Evolutionary conservation across 2,113 vertebrate genomes (phyloP).

Genomic region (Antechinus stuartii): DNA sequence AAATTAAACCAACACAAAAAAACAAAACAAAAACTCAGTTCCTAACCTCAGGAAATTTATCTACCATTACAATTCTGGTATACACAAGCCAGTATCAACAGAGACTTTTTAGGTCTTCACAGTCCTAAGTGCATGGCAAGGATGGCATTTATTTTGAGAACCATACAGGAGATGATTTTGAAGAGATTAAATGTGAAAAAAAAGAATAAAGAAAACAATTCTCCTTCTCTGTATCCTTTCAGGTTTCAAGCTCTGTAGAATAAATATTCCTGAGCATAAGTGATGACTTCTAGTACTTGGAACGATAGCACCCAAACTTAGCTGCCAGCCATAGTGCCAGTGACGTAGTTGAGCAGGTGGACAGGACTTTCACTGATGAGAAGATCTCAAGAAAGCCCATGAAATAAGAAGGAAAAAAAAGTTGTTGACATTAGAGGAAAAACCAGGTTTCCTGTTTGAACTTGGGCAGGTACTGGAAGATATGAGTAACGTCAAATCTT

Average conservation of each 20-base stretch:
- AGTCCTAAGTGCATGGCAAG: background rate
- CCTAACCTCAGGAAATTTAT: background rate
- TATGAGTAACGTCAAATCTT: constrained; percentile 93
- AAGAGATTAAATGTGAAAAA: background rate
- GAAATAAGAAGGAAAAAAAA: constrained; percentile 71
- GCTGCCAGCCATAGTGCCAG: background rate
- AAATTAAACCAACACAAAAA: background rate
- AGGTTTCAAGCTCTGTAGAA: background rate
- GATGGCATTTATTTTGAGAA: background rate
- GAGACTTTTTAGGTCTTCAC: background rate
- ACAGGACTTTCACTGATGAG: background rate
- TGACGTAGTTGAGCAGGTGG: background rate
- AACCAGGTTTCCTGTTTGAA: constrained; percentile 94
- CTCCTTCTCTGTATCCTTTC: background rate
- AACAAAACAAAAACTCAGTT: background rate
- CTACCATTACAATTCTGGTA: background rate
- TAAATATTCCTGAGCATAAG: background rate
- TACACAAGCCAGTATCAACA: background rate
- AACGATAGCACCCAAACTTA: background rate
- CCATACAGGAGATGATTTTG: background rate
- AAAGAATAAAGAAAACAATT: background rate
- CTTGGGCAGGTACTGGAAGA: constrained; percentile 91
- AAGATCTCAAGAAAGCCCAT: constrained; percentile 38
- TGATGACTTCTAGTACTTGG: background rate
- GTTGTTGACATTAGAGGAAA: constrained; percentile 91